phyloP scores from a whole-genome alignment of 2,797 vertebrate genomes.

The Dromococcyx pavoninus region DNA sequence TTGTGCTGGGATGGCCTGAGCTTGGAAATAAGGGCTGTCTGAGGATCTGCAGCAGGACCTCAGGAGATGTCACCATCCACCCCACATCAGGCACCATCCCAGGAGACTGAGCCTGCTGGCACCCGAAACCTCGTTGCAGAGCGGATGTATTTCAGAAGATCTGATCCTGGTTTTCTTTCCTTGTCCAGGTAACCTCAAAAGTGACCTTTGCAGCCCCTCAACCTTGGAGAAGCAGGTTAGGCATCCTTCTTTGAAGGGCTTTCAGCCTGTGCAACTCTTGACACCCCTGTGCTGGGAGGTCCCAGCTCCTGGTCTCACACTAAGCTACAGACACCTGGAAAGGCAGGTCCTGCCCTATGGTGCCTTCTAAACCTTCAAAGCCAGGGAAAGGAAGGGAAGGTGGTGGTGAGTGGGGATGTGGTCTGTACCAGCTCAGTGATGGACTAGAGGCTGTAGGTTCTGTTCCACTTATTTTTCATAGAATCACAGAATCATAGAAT shows the following conservation, averaged over 20 bases:
- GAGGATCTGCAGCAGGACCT: not conserved
- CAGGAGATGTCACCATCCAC: not conserved
- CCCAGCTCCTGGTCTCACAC: not conserved
- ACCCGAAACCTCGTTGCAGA: not conserved
- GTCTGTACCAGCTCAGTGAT: not conserved
- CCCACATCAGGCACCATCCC: fast-evolving
- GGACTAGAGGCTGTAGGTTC: too few species aligned
- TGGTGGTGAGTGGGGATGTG: not conserved
- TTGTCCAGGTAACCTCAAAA: not conserved
- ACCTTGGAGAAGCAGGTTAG: not conserved
- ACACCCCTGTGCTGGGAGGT: fast-evolving
- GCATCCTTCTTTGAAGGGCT: not conserved
- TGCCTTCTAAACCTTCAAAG: not conserved
- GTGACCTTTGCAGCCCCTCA: not conserved
- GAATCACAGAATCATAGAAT: too few species aligned
- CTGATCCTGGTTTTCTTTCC: not conserved
- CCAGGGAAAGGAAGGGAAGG: not conserved
- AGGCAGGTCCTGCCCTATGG: not conserved
- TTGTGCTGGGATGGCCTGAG: not conserved
- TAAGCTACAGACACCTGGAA: not conserved
- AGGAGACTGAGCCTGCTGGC: not conserved
- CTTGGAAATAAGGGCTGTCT: fast-evolving
- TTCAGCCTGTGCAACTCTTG: not conserved
- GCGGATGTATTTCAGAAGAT: not conserved
- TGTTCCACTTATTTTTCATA: fast-evolving